phyloP scores from a whole-genome alignment of 2,113 vertebrate species.

The Mohoua ochrocephala region DNA sequence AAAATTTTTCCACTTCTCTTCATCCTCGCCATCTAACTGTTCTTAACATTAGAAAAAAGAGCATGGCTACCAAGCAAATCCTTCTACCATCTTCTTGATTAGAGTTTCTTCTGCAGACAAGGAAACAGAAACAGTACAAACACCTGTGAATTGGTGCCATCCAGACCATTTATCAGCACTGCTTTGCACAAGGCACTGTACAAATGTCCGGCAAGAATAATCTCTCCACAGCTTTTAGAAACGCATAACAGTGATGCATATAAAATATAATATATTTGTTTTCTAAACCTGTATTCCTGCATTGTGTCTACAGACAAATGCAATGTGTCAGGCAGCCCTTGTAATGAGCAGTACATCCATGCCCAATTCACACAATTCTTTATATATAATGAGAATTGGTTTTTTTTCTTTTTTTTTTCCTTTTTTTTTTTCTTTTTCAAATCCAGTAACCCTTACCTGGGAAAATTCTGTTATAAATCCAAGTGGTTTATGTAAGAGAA shows the following conservation, averaged over 20 bases:
- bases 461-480: not conserved
- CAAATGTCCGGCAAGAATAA: rapidly evolving
- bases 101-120: not conserved
- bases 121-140: not conserved
- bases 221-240: not conserved
- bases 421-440: not conserved
- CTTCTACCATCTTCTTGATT: not conserved
- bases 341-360: not conserved
- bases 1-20: not conserved
- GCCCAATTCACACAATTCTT: not conserved
- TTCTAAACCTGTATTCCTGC: not conserved
- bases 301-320: not conserved
- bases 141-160: not conserved
- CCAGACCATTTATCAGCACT: not conserved
- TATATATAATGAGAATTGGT: not conserved
- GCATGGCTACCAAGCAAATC: not conserved
- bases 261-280: not conserved
- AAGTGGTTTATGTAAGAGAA: not conserved
- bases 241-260: not conserved
- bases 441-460: not conserved
- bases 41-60: not conserved
- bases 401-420: not conserved
- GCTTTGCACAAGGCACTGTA: not conserved
- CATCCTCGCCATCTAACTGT: not conserved
- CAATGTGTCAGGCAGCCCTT: not conserved